Evolutionary conservation across 2,888 invertebrate species (phyloP).

Genomic region (Sarcophaga carnaria): DNA sequence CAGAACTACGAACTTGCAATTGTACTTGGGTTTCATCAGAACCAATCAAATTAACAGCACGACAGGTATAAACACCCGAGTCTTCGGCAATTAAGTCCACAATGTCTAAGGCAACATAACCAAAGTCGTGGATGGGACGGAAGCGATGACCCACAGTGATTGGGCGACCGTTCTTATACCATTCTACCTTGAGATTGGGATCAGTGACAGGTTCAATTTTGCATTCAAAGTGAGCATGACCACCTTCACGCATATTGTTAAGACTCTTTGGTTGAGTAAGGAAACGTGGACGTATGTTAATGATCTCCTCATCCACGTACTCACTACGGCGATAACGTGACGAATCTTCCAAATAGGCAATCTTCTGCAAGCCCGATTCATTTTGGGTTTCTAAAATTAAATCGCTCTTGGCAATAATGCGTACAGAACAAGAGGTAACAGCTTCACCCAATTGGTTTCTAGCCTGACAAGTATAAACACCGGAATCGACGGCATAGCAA

Average conservation of each 20-base stretch:
- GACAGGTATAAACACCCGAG: conserved; percentile 95
- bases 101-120: conserved; percentile 98
- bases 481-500: conserved; percentile 98
- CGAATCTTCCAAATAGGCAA: conserved; percentile 94
- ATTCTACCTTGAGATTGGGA: conserved; percentile 97
- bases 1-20: conserved; percentile 88
- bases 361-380: conserved; percentile 94
- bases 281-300: conserved; percentile 92
- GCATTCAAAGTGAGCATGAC: conserved; percentile 98
- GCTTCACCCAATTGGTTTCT: conserved; percentile 97
- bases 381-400: conserved; percentile 94
- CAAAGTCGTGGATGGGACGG: conserved; percentile 98
- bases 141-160: conserved; percentile 97
- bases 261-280: conserved; percentile 93
- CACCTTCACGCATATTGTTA: conserved; percentile 92
- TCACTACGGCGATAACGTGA: conserved; percentile 92
- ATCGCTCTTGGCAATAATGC: conserved; percentile 94
- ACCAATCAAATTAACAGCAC: conserved; percentile 95
- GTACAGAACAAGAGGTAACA: conserved; percentile 94
- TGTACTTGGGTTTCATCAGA: conserved; percentile 91
- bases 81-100: conserved; percentile 98
- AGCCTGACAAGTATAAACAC: conserved; percentile 97
- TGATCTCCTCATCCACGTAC: conserved; percentile 91
- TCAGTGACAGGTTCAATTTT: conserved; percentile 98
- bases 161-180: conserved; percentile 97